These are phyloP conservation scores for Oncorhynchus tshawytscha DNA, from an alignment of 2,113 vertebrate genomes.

Conservation along the genomic window DNA sequence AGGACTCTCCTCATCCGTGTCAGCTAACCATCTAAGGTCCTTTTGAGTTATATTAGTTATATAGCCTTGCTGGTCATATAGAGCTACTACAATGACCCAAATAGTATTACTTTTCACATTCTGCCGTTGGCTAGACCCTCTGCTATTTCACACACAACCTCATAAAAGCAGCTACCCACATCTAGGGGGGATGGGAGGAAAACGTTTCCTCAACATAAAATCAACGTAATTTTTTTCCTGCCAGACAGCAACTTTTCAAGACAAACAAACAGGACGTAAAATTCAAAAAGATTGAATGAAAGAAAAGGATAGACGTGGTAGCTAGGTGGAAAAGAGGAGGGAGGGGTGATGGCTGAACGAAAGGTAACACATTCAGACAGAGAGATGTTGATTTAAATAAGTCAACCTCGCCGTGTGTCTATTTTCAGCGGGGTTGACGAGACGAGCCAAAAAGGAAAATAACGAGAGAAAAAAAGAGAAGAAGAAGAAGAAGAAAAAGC, in stretches of 20 bases:
- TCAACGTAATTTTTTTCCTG: slow-evolving; percentile 5
- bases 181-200: background rate
- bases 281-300: slow-evolving; percentile 27
- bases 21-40: no score
- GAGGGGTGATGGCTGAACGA: slow-evolving; percentile 15
- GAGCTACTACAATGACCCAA: no score
- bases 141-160: no score
- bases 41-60: no score
- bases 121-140: no score
- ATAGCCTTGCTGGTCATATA: no score
- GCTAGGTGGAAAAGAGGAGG: slow-evolving; percentile 23
- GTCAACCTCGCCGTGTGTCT: slow-evolving; percentile 67
- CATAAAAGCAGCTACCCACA: no score
- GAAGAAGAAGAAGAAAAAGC: slow-evolving; percentile 64
- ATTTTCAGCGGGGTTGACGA: slow-evolving; percentile 75
- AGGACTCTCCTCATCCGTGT: no score
- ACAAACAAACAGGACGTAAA: slow-evolving; percentile 36
- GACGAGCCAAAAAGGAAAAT: slow-evolving; percentile 45
- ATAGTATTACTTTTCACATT: no score
- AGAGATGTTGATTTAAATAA: slow-evolving; percentile 82
- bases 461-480: slow-evolving; percentile 61
- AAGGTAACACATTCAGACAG: slow-evolving; percentile 66
- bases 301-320: slow-evolving; percentile 21
- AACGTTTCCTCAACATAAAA: background rate
- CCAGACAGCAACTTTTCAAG: slow-evolving; percentile 48